Conservation (phyloP, 92 coral and sea anemone genomes). For the Epizoanthus illoricatus region DNA sequence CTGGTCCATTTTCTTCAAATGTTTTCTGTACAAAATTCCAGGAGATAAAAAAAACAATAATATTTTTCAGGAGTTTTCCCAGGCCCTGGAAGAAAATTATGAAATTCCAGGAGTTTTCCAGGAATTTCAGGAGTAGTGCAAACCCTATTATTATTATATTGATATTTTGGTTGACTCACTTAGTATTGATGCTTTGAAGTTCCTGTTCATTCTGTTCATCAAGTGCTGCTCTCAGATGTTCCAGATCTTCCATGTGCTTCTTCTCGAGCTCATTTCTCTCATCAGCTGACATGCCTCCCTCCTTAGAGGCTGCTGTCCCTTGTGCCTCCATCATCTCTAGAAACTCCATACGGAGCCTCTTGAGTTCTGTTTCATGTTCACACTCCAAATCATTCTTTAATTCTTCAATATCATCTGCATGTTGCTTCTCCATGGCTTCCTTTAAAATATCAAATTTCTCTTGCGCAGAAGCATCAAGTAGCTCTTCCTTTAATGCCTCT, state of each 20-base stretch:
- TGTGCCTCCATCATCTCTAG: constrained; percentile 53
- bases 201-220: constrained; percentile 49
- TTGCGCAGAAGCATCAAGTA: constrained; percentile 72
- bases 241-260: constrained; percentile 72
- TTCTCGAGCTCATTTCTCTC: constrained; percentile 60
- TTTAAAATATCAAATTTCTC: constrained; percentile 65
- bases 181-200: constrained; percentile 52
- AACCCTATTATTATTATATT: too few species aligned
- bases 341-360: constrained; percentile 65
- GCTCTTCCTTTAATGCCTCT: constrained; percentile 53
- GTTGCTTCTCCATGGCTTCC: constrained; percentile 63
- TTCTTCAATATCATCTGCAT: constrained; percentile 70
- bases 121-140: too few species aligned
- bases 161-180: constrained; percentile 2
- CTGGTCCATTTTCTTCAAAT: too few species aligned
- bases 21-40: too few species aligned
- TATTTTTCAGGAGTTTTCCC: too few species aligned
- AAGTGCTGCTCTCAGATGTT: constrained; percentile 45
- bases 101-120: too few species aligned
- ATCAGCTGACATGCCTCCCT: constrained; percentile 34
- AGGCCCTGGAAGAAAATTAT: too few species aligned
- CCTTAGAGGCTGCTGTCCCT: constrained; percentile 22
- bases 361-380: constrained; percentile 77
- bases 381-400: constrained; percentile 67
- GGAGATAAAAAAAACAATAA: too few species aligned